Conservation (phyloP, 1,140 invertebrate genomes). For the Wiebesia pumilae region DNA sequence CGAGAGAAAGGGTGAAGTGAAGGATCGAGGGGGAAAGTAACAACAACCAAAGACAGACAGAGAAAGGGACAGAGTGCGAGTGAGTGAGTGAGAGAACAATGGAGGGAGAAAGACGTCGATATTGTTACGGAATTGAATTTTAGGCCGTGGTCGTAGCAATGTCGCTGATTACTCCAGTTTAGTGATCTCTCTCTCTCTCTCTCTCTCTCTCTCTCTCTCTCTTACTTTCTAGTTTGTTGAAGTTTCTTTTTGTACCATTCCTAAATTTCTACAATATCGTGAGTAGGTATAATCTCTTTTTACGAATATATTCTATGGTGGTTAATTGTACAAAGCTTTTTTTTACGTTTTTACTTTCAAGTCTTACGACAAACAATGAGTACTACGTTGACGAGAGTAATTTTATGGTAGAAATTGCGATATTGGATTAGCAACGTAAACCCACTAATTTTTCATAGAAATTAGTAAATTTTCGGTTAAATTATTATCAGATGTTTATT, state of each 20-base stretch:
- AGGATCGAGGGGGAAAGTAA: slow-evolving; percentile 34
- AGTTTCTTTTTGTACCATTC: background rate
- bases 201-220: background rate
- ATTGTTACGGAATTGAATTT: slow-evolving; percentile 49
- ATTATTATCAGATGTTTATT: background rate
- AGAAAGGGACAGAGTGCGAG: background rate
- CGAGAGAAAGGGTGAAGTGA: slow-evolving; percentile 30
- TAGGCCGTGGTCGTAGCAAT: slow-evolving; percentile 25
- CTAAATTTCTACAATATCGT: background rate
- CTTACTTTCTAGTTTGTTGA: background rate
- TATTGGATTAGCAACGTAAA: background rate
- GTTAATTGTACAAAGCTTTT: slow-evolving; percentile 5
- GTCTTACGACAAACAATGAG: background rate
- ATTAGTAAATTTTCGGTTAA: background rate
- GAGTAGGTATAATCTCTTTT: background rate
- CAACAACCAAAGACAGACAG: slow-evolving; percentile 13
- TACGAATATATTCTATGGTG: background rate
- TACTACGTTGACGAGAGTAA: background rate
- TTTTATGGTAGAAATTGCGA: slow-evolving; percentile 9
- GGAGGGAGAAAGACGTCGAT: slow-evolving; percentile 20
- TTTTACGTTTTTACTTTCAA: background rate
- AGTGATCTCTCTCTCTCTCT: background rate
- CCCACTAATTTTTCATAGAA: background rate
- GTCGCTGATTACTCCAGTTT: slow-evolving; percentile 44
- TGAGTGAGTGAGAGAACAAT: background rate